A percentile compares a stretch with the other conserved stretches of the same genome.
phyloP scores from a whole-genome alignment of 2,797 vertebrate genomes.

The Macropus fuliginosus region DNA sequence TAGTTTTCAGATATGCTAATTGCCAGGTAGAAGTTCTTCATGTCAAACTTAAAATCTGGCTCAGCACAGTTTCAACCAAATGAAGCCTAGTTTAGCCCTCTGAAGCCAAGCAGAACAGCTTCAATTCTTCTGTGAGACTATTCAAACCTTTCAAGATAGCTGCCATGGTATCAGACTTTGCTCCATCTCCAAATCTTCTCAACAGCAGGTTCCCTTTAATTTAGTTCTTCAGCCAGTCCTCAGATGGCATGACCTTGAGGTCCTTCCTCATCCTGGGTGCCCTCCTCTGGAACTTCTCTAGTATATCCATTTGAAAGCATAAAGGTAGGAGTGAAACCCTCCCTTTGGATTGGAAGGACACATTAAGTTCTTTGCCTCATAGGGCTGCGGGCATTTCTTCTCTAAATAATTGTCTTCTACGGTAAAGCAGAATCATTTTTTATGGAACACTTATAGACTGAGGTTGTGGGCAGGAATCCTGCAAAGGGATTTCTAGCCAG shows the following conservation, averaged over 20 bases:
- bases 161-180: neutral
- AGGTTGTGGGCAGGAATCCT: neutral
- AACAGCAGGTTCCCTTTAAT: neutral
- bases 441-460: neutral
- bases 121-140: neutral
- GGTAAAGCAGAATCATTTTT: neutral
- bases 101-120: neutral
- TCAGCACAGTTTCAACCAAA: neutral
- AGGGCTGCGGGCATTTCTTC: neutral
- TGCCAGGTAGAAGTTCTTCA: neutral
- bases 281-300: neutral
- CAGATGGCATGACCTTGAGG: neutral
- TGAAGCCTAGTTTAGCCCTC: neutral
- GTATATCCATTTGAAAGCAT: neutral
- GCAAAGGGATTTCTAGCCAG: neutral
- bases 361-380: neutral
- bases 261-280: neutral
- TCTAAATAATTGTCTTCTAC: neutral
- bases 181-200: neutral
- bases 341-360: neutral
- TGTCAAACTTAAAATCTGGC: neutral
- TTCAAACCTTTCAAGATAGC: neutral
- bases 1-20: neutral
- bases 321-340: neutral
- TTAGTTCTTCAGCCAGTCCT: neutral